Conservation (phyloP, 1,140 invertebrate species). For the Popillia japonica region DNA sequence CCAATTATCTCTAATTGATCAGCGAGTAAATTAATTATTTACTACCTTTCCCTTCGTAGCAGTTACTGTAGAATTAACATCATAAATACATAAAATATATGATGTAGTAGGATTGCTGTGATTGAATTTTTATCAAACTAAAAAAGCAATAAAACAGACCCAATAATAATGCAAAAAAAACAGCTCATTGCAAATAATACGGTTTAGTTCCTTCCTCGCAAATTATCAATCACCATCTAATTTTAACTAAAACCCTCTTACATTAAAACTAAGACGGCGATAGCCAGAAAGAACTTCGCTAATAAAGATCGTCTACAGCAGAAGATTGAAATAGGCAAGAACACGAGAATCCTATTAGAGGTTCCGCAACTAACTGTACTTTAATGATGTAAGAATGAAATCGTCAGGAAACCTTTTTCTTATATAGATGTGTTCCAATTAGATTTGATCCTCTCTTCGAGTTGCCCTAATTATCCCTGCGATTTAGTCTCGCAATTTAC, state of each 20-base stretch:
- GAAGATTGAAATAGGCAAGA: constrained; percentile 30
- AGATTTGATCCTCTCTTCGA: no score
- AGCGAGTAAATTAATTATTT: neutral
- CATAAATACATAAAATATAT: neutral
- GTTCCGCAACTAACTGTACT: neutral
- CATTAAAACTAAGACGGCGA: neutral
- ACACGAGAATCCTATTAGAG: constrained; percentile 31
- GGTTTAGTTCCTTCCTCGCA: no score
- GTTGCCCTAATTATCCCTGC: no score
- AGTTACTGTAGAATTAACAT: neutral
- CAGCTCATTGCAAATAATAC: no score
- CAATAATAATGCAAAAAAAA: no score
- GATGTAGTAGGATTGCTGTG: no score
- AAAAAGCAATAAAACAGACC: no score
- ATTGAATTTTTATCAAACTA: no score
- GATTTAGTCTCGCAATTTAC: no score
- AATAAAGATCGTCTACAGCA: neutral
- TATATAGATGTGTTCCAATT: no score
- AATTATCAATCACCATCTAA: neutral
- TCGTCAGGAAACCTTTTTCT: no score
- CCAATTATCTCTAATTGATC: constrained; percentile 5
- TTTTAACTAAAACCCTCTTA: neutral
- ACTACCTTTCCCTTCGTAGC: neutral
- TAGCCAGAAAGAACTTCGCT: neutral
- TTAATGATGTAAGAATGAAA: no score